Evolutionary conservation across 1,140 invertebrate genomes (phyloP).

Genomic region (Hycleus cichorii): DNA sequence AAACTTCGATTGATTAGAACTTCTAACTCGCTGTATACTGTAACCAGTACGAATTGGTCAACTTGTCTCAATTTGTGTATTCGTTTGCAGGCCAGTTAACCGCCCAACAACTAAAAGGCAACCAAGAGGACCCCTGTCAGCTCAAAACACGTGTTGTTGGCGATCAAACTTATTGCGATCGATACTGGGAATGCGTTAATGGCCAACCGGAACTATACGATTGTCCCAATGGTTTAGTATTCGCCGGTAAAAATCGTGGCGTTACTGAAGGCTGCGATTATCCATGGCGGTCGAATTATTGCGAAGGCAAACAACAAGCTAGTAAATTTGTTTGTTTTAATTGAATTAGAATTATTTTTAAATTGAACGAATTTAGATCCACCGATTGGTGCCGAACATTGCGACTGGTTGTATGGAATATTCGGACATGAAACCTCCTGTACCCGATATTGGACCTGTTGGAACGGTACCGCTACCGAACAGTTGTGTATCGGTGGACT

Average conservation of each 20-base stretch:
- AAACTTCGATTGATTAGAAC: no score
- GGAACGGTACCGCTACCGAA: conserved; percentile 88
- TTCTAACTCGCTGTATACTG: no score
- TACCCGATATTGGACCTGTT: conserved; percentile 89
- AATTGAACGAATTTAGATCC: conserved; percentile 51
- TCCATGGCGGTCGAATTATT: conserved; percentile 81
- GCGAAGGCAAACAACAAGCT: conserved; percentile 66
- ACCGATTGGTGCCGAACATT: conserved; percentile 76
- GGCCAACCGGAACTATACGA: conserved; percentile 75
- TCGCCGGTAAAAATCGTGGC: conserved; percentile 77
- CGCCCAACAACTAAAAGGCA: conserved; percentile 35
- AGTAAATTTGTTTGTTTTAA: conserved; percentile 45
- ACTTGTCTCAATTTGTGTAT: background rate
- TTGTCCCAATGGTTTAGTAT: conserved; percentile 85
- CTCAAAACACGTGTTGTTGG: conserved; percentile 63
- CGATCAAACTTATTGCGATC: conserved; percentile 76
- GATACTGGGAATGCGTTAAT: conserved; percentile 77
- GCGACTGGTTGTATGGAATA: conserved; percentile 88
- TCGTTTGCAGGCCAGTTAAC: background rate
- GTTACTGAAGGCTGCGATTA: conserved; percentile 84
- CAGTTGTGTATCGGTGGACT: conserved; percentile 89
- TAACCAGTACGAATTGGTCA: no score
- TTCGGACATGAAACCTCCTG: conserved; percentile 90
- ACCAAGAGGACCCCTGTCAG: conserved; percentile 69
- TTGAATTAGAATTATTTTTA: no score